phyloP scores from a whole-genome alignment of 2,113 vertebrate species.

The Rattus rattus region DNA sequence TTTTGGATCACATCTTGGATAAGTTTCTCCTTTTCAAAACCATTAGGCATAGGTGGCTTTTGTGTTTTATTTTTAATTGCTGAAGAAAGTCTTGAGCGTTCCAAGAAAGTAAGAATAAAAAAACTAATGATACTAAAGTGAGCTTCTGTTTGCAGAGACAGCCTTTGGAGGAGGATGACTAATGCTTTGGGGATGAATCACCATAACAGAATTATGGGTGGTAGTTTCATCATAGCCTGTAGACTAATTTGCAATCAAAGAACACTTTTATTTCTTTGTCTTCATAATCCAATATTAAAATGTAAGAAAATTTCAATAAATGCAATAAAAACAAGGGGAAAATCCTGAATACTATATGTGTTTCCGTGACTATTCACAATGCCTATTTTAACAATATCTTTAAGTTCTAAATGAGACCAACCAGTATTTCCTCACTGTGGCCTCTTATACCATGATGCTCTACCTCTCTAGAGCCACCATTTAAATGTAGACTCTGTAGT shows the following conservation, averaged over 20 bases:
- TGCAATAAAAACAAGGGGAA: background rate
- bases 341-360: background rate
- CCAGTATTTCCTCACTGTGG: background rate
- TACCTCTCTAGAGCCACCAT: too few relatives aligned
- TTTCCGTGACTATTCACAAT: background rate
- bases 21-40: conserved; percentile 53
- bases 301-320: conserved; percentile 35
- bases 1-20: background rate
- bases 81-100: conserved; percentile 46
- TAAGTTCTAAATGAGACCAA: background rate
- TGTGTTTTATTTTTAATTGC: conserved; percentile 63
- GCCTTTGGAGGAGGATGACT: conserved; percentile 54
- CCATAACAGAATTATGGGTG: background rate
- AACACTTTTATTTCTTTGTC: conserved; percentile 49
- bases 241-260: conserved; percentile 46
- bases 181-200: conserved; percentile 40
- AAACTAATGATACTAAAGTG: background rate
- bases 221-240: conserved; percentile 38
- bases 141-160: conserved; percentile 41
- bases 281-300: conserved; percentile 28
- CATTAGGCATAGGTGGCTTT: conserved; percentile 27
- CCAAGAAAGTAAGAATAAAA: conserved; percentile 37
- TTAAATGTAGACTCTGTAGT: too few relatives aligned
- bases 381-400: background rate
- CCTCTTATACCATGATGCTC: background rate